Conservation (phyloP, 2,113 vertebrate species). For the Callaeas wilsoni region DNA sequence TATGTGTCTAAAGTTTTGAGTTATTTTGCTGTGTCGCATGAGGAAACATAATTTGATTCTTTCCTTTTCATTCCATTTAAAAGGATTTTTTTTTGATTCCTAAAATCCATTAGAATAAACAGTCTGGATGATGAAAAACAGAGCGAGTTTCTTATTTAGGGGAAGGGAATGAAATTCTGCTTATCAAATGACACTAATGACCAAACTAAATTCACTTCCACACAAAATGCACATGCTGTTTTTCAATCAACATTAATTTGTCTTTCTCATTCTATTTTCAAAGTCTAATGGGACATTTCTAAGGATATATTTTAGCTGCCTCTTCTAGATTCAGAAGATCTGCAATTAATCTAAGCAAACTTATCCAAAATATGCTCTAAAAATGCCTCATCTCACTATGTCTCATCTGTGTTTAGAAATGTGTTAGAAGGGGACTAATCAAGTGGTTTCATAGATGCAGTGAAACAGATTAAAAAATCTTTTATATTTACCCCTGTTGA, state of each 20-base stretch:
- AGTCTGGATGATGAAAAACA: neutral
- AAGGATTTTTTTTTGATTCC: neutral
- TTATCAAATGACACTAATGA: neutral
- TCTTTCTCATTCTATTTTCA: conserved; percentile 6
- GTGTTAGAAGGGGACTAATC: neutral
- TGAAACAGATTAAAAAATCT: neutral
- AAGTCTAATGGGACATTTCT: conserved; percentile 5
- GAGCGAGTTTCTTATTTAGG: neutral
- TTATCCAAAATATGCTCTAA: neutral
- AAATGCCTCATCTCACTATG: neutral
- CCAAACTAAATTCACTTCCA: neutral
- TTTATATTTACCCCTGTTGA: neutral
- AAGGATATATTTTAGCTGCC: conserved; percentile 1
- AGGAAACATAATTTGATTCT: neutral
- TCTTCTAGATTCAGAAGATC: neutral
- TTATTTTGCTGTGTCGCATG: neutral
- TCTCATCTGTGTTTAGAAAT: neutral
- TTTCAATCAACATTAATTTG: neutral
- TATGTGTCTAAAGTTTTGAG: neutral
- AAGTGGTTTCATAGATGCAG: neutral
- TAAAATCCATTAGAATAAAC: neutral
- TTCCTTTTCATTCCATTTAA: neutral
- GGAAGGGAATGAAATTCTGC: neutral
- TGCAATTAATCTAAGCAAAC: neutral
- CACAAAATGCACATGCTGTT: neutral